phyloP scores from a whole-genome alignment of 1,140 invertebrate genomes.

The Drosophila repletoides region DNA sequence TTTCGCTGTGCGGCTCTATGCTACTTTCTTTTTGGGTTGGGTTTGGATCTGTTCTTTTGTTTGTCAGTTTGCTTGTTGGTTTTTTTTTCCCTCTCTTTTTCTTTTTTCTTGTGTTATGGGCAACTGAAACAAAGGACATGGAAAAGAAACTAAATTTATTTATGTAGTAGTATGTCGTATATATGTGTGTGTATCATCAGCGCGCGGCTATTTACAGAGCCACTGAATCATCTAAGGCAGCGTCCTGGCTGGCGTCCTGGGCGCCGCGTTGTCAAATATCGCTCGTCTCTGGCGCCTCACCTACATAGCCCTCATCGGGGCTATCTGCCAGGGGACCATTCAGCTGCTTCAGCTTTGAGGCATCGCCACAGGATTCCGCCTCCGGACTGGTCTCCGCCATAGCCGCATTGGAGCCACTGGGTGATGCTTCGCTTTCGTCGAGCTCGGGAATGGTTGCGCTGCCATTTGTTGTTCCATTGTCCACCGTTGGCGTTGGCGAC shows the following conservation, averaged over 20 bases:
- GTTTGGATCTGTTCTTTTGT: background rate
- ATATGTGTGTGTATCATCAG: slow-evolving; percentile 45
- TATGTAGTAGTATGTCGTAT: slow-evolving; percentile 8
- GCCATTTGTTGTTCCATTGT: slow-evolving; percentile 52
- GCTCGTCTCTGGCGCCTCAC: slow-evolving; percentile 85
- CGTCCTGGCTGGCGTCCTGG: slow-evolving; percentile 32
- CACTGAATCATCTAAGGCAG: slow-evolving; percentile 79
- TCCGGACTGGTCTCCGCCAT: slow-evolving; percentile 31
- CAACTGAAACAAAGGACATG: slow-evolving; percentile 21
- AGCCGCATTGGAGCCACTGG: slow-evolving; percentile 51
- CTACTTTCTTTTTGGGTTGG: slow-evolving; percentile 8
- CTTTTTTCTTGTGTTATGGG: slow-evolving; percentile 26
- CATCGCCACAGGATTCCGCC: slow-evolving; percentile 33
- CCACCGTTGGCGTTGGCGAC: slow-evolving; percentile 6
- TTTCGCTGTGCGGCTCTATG: background rate
- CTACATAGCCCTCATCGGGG: slow-evolving; percentile 93
- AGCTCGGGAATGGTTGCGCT: slow-evolving; percentile 65
- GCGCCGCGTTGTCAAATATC: slow-evolving; percentile 84
- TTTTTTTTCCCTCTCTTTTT: background rate
- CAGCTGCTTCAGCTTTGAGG: slow-evolving; percentile 70
- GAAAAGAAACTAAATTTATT: slow-evolving; percentile 28
- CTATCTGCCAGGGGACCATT: slow-evolving; percentile 89
- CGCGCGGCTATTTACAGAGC: slow-evolving; percentile 67
- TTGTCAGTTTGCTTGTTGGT: background rate
- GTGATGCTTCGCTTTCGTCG: slow-evolving; percentile 68